Percentiles rank a stretch among this genome's conserved stretches.
Conservation (phyloP, 2,888 invertebrate genomes). For the Calameuta idolon region DNA sequence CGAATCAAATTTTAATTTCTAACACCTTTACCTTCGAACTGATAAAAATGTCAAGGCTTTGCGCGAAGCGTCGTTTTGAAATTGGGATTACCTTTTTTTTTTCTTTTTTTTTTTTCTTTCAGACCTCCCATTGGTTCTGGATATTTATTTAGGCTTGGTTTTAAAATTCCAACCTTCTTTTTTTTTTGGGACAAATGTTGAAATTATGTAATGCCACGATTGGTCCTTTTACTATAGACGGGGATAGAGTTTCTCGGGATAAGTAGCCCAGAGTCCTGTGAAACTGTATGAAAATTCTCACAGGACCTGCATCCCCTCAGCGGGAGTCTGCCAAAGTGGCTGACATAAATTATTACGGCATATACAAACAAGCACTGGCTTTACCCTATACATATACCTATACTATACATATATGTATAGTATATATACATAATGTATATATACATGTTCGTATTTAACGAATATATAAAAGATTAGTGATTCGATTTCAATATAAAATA, state of each 20-base stretch:
- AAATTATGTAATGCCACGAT: not conserved
- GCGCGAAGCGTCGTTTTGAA: not conserved
- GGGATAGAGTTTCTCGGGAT: not conserved
- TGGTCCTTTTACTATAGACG: not conserved
- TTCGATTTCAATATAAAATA: not conserved
- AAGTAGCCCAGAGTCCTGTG: not conserved
- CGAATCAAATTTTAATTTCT: not conserved
- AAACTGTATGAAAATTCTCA: conserved; percentile 16
- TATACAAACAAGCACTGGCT: not conserved
- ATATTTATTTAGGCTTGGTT: not conserved
- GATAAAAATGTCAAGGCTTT: not conserved
- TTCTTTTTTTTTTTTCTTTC: not conserved
- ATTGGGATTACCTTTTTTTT: not conserved
- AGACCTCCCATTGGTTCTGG: not conserved
- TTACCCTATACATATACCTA: not conserved
- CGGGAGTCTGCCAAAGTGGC: conserved; percentile 26
- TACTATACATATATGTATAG: too few relatives aligned
- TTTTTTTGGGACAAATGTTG: not conserved
- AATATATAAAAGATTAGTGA: not conserved
- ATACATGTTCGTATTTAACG: not conserved
- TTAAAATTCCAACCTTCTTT: not conserved
- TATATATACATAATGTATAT: too few relatives aligned
- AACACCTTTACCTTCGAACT: not conserved
- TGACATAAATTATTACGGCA: conserved; percentile 24
- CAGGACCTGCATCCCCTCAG: conserved; percentile 20